Evolutionary conservation across 2,113 vertebrate genomes (phyloP).

Genomic region (Drymodes brunneopygia): DNA sequence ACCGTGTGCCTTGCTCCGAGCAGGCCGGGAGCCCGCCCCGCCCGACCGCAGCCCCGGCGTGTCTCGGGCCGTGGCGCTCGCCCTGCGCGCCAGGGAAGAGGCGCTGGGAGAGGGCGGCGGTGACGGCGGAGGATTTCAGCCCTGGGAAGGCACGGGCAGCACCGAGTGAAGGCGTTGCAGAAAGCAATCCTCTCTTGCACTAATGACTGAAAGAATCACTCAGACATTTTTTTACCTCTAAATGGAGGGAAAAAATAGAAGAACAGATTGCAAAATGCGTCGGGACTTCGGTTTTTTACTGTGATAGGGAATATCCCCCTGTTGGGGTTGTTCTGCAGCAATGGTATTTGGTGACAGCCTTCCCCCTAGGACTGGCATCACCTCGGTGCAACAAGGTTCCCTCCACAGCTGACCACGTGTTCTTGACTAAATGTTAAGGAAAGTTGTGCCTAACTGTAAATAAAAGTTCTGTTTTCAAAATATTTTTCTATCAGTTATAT

Average conservation of each 20-base stretch:
- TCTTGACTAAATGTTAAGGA: not conserved
- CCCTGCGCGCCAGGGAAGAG: constrained; percentile 25
- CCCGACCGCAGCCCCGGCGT: accelerated
- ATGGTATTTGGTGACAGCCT: not conserved
- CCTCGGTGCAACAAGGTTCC: accelerated
- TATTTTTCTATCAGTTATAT: not conserved
- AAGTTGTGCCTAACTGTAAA: not conserved
- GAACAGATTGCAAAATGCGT: not conserved
- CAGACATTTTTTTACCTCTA: not conserved
- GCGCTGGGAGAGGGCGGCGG: not conserved
- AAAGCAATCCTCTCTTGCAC: not conserved
- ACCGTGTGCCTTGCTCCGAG: accelerated
- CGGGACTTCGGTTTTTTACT: not conserved
- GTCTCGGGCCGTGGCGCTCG: not conserved
- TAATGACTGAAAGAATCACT: not conserved
- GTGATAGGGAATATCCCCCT: accelerated
- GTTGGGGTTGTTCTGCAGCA: not conserved
- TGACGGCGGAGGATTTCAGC: accelerated
- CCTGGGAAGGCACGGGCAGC: accelerated
- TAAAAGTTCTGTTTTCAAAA: not conserved
- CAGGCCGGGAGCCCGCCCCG: not conserved
- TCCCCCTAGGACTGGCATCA: no score
- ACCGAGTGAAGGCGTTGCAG: accelerated
- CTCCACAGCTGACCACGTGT: not conserved
- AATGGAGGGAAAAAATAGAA: not conserved